Evolutionary conservation across 2,113 vertebrate genomes (phyloP).

Genomic region (Bubo blakistoni): DNA sequence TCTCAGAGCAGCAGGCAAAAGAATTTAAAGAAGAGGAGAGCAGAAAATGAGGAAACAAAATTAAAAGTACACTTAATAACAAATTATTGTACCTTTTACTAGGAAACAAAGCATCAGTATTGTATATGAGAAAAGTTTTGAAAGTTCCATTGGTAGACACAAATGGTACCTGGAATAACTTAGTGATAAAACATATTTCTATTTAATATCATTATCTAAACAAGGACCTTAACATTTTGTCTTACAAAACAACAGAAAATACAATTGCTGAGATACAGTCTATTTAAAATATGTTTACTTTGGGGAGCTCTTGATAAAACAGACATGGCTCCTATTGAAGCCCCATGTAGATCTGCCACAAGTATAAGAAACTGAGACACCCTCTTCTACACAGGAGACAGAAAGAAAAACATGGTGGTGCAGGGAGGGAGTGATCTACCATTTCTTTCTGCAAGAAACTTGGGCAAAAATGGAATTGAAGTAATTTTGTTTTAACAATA

Average conservation of each 20-base stretch:
- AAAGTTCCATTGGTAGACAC: neutral
- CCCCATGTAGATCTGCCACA: neutral
- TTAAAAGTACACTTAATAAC: neutral
- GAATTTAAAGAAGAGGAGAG: neutral
- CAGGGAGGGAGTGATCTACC: conserved; percentile 1
- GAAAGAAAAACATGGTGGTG: neutral
- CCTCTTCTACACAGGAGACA: neutral
- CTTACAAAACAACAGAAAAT: neutral
- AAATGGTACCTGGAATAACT: conserved; percentile 33
- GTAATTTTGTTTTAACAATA: conserved; percentile 46
- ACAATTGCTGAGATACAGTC: neutral
- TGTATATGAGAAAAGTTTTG: conserved; percentile 1
- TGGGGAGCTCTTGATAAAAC: neutral
- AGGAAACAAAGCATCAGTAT: conserved; percentile 20
- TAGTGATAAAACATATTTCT: conserved; percentile 27
- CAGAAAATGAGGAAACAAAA: conserved; percentile 19
- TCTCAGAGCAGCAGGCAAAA: neutral
- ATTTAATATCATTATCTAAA: conserved; percentile 36
- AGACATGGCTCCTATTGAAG: neutral
- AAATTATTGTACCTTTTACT: conserved; percentile 15
- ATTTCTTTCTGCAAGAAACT: conserved; percentile 45
- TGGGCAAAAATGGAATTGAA: conserved; percentile 56
- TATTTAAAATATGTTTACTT: conserved; percentile 22
- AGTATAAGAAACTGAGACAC: conserved; percentile 51
- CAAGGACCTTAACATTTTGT: neutral